Evolutionary conservation across 1,140 invertebrate species (phyloP).

Genomic region (Eupristina koningsbergeri): DNA sequence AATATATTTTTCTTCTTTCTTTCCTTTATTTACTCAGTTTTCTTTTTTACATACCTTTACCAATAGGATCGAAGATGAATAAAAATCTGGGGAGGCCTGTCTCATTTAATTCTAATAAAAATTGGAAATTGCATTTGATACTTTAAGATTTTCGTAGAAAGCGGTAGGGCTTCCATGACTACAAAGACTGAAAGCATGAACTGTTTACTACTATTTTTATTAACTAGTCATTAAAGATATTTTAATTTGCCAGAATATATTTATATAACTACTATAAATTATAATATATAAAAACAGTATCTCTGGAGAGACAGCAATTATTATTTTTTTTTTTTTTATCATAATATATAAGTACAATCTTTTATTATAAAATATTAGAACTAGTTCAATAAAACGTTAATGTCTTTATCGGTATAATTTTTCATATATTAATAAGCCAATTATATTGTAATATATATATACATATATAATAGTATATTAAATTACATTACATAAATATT

Average conservation of each 20-base stretch:
- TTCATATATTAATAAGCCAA: too few species aligned
- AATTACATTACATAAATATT: neutral
- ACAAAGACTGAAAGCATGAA: neutral
- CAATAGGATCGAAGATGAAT: constrained; percentile 36
- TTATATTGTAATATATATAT: too few species aligned
- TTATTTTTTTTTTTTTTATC: too few species aligned
- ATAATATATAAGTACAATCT: too few species aligned
- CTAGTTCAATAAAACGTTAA: too few species aligned
- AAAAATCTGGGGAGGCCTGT: constrained; percentile 48
- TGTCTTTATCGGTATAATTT: too few species aligned
- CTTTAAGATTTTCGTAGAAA: constrained; percentile 49
- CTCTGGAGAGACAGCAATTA: too few species aligned
- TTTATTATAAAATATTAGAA: too few species aligned
- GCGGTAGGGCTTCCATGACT: constrained; percentile 35
- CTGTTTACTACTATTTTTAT: constrained; percentile 45
- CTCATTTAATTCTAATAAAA: constrained; percentile 48
- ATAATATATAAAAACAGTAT: too few species aligned
- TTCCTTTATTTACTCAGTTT: neutral
- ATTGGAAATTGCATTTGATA: constrained; percentile 52
- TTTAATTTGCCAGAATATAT: constrained; percentile 36
- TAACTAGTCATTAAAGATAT: constrained; percentile 11
- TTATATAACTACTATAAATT: too few species aligned
- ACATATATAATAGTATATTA: neutral
- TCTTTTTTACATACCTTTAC: neutral
- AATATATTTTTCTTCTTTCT: neutral